Evolutionary conservation across 2,113 vertebrate genomes (phyloP).

Genomic region (Pygoscelis antarcticus): DNA sequence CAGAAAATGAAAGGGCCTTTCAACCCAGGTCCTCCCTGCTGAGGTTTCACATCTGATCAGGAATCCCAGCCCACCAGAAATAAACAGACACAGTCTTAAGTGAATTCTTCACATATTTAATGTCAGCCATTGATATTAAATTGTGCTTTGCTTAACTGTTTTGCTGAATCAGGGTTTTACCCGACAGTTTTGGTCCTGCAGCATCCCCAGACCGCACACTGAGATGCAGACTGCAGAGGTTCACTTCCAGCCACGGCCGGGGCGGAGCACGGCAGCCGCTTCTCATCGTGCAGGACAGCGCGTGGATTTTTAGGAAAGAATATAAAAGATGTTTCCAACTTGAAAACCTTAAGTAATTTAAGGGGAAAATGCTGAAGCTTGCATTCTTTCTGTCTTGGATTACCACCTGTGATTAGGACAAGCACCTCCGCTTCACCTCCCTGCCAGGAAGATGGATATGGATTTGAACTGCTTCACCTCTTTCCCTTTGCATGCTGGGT

Average conservation of each 20-base stretch:
- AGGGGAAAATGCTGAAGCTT: neutral
- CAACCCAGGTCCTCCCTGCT: neutral
- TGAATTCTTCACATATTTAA: neutral
- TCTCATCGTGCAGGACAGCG: fast-evolving
- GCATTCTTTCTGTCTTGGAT: neutral
- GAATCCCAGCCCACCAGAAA: neutral
- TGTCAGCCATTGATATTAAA: neutral
- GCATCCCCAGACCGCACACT: fast-evolving
- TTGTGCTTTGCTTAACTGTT: neutral
- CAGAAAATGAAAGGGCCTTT: neutral
- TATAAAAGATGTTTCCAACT: neutral
- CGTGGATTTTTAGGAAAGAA: neutral
- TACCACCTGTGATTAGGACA: no score
- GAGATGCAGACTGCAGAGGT: neutral
- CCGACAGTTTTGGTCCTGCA: neutral
- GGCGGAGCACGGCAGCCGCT: neutral
- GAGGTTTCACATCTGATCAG: fast-evolving
- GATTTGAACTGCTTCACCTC: neutral
- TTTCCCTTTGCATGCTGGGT: fast-evolving
- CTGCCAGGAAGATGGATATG: neutral
- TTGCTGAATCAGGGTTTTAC: neutral
- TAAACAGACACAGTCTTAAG: neutral
- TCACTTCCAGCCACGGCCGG: neutral
- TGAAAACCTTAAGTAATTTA: neutral
- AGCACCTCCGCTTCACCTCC: neutral